phyloP scores from a whole-genome alignment of 64 coral and sea anemone genomes.

The Platygyra sinensis region DNA sequence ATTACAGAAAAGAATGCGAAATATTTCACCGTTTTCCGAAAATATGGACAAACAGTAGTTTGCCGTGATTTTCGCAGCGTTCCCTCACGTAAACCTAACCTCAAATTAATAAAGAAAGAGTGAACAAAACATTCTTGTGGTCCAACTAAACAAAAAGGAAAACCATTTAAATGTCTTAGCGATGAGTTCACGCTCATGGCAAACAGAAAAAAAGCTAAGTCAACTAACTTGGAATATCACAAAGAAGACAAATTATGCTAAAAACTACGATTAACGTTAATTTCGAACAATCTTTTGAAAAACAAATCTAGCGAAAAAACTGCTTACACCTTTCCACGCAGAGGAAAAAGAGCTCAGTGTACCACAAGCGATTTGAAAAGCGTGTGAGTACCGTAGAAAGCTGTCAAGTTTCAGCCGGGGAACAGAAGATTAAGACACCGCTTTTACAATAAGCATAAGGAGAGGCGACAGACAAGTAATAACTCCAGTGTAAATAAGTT shows the following conservation, averaged over 20 bases:
- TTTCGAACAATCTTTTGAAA: background rate
- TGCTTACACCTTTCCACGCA: background rate
- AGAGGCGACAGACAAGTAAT: background rate
- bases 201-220: background rate
- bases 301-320: background rate
- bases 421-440: background rate
- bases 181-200: background rate
- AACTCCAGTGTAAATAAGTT: background rate
- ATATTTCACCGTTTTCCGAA: conserved; percentile 21
- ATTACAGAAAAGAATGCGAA: conserved; percentile 23
- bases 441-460: background rate
- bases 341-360: background rate
- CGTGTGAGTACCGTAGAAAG: background rate
- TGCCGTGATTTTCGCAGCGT: background rate
- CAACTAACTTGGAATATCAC: background rate
- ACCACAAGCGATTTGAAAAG: background rate
- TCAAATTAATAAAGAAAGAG: background rate
- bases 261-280: background rate
- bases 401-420: background rate
- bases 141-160: background rate
- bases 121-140: background rate
- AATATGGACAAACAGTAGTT: background rate
- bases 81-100: background rate
- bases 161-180: background rate
- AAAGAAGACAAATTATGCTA: background rate